phyloP scores from a whole-genome alignment of 1,140 invertebrate species.

The Trissolcus basalis region DNA sequence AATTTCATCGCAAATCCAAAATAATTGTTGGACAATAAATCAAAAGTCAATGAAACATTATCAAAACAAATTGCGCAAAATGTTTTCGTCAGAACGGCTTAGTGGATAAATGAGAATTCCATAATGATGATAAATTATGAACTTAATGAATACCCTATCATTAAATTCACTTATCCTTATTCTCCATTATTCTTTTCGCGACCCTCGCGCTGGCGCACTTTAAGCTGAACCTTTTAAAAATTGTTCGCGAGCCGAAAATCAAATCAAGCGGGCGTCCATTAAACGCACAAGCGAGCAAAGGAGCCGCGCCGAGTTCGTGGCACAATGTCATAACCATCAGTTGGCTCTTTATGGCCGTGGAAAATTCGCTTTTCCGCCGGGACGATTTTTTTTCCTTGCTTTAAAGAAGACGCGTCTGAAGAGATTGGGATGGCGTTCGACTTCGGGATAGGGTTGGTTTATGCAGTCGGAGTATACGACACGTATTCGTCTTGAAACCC shows the following conservation, averaged over 20 bases:
- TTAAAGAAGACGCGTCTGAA: conserved; percentile 27
- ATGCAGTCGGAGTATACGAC: conserved; percentile 33
- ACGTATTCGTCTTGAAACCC: conserved; percentile 54
- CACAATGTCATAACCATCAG: conserved; percentile 54
- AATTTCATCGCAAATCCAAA: background rate
- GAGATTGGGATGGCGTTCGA: conserved; percentile 36
- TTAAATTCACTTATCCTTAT: conserved; percentile 45
- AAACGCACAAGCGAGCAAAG: conserved; percentile 48
- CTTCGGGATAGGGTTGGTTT: conserved; percentile 48
- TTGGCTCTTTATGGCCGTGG: conserved; percentile 19
- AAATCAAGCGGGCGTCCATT: conserved; percentile 48
- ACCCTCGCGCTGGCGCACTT: background rate
- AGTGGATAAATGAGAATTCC: background rate
- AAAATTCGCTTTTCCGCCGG: conserved; percentile 34
- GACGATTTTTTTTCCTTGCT: conserved; percentile 19
- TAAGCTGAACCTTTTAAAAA: conserved; percentile 39
- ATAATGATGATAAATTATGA: conserved; percentile 40
- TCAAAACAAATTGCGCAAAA: no score
- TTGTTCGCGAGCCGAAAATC: conserved; percentile 44
- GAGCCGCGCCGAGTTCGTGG: conserved; percentile 14
- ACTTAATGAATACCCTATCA: conserved; percentile 37
- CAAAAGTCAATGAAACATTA: no score
- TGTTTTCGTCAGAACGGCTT: no score
- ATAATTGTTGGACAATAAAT: background rate
- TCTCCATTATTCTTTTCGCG: conserved; percentile 17